Conservation (phyloP, 2,888 invertebrate genomes). For the Ormia ochracea region DNA sequence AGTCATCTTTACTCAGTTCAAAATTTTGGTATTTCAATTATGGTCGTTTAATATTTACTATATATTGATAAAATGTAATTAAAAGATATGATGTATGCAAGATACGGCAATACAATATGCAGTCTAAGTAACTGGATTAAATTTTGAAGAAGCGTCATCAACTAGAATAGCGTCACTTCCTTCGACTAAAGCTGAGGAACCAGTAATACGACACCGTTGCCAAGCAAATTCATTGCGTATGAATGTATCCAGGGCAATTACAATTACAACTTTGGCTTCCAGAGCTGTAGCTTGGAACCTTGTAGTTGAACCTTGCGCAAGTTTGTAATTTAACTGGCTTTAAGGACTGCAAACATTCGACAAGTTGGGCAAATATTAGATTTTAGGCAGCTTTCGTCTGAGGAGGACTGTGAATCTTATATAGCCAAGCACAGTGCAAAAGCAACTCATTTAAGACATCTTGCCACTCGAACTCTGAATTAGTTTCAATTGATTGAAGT, state of each 20-base stretch:
- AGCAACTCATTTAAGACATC: constrained; percentile 71
- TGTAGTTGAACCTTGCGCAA: constrained; percentile 66
- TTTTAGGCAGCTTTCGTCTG: constrained; percentile 67
- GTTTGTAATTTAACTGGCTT: constrained; percentile 67
- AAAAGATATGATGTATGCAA: too few species aligned
- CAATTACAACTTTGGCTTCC: constrained; percentile 68
- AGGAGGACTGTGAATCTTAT: constrained; percentile 67
- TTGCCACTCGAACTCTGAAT: constrained; percentile 70
- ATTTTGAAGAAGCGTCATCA: background rate
- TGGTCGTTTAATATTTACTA: too few species aligned
- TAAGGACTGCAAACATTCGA: constrained; percentile 65
- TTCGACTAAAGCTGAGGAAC: background rate
- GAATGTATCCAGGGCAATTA: constrained; percentile 66
- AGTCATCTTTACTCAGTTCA: too few species aligned
- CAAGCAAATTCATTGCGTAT: constrained; percentile 71
- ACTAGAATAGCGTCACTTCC: background rate
- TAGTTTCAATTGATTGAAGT: constrained; percentile 67
- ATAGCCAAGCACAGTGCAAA: constrained; percentile 68
- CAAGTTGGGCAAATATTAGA: constrained; percentile 70
- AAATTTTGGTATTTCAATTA: too few species aligned
- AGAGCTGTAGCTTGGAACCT: constrained; percentile 66
- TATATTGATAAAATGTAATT: too few species aligned
- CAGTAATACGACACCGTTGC: constrained; percentile 52
- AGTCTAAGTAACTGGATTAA: too few species aligned
- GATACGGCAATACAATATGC: too few species aligned